Evolutionary conservation across 2,797 vertebrate species (phyloP).

Genomic region (Pagetopsis macropterus): DNA sequence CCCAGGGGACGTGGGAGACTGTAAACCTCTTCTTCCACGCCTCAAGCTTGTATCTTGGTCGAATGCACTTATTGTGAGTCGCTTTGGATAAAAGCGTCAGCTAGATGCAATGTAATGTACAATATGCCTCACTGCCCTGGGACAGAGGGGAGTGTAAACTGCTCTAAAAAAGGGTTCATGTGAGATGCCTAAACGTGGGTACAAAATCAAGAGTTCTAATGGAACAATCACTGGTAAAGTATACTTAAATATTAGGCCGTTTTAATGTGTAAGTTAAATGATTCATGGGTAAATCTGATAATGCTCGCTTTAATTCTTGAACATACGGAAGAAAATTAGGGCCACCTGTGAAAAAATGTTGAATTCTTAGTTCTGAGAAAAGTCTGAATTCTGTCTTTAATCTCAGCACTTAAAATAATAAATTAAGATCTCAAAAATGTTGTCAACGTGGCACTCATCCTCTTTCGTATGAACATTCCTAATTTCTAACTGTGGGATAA

Average conservation of each 20-base stretch:
- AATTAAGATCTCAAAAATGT: no score
- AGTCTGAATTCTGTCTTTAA: no score
- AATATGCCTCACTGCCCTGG: constrained; percentile 24
- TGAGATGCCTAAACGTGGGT: neutral
- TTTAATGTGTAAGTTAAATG: constrained; percentile 4
- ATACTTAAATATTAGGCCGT: neutral
- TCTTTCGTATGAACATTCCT: neutral
- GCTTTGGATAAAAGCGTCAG: no score
- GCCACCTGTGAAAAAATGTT: no score
- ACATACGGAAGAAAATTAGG: no score
- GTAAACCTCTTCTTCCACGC: constrained; percentile 21
- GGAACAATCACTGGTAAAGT: neutral
- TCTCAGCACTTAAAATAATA: no score
- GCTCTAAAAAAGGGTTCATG: neutral
- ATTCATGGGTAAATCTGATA: neutral
- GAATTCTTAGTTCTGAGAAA: no score
- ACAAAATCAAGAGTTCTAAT: neutral
- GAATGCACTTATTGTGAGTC: no score
- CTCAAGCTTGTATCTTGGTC: neutral
- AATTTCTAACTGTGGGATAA: neutral
- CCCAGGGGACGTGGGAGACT: constrained; percentile 15
- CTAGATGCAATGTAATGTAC: neutral
- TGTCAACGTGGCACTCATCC: no score
- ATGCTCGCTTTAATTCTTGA: neutral
- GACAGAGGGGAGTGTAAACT: neutral